Base-by-base conservation (phyloP, 1,140 invertebrate species). In the Acromyrmex heyeri region DNA sequence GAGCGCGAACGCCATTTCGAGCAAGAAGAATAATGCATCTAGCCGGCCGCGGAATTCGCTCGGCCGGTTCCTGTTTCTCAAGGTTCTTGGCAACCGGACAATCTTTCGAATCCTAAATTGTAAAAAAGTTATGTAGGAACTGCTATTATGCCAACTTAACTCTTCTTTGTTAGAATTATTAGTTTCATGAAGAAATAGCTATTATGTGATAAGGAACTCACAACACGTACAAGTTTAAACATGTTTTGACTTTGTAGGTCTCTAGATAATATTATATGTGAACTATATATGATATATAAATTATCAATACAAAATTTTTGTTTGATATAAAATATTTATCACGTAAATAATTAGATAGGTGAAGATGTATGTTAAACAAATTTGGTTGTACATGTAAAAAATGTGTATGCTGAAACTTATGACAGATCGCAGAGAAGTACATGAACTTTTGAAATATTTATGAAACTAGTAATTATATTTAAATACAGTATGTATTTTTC, bases 1-100 rank as follows among this genome's bases (percentile, higher is more conserved):
- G 87, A 85, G 81, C 81, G 85, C 72, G 87, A 86, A 87, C 61
- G 85, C 76, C 87, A 38, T 86, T 86, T 78, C 85, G 67, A 69
- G 53, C 70, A 57, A 79, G 61, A 67, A 79, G 61, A 90, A 90
- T 88, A 90, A 90, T 90, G 88, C 87, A 62, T 86, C 82, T 78
- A 70, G 50, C 57, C 70, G 83, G 61, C 69, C 77, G 83, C 27
- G 78, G 48, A 86, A 86, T 89, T 88, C 82, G 24, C 75, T 55
- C 76, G 24, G 59, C 34, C 67, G 24, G 16, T 75, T 62, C 57
- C 38, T 50, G 55, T 44, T 61, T 61, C 24, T 59, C 38, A 50
- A 61, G 53, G 24, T 16, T 79, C 76, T 14, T 50, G 65, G 38
- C 38, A 38, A 24, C 12, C 53, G 38, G 55, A 59, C 30, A 21